Evolutionary conservation across 2,888 invertebrate species (phyloP), one percentile per base, ranked within the genome.

Genomic region (Mechanitis messenoides): DNA sequence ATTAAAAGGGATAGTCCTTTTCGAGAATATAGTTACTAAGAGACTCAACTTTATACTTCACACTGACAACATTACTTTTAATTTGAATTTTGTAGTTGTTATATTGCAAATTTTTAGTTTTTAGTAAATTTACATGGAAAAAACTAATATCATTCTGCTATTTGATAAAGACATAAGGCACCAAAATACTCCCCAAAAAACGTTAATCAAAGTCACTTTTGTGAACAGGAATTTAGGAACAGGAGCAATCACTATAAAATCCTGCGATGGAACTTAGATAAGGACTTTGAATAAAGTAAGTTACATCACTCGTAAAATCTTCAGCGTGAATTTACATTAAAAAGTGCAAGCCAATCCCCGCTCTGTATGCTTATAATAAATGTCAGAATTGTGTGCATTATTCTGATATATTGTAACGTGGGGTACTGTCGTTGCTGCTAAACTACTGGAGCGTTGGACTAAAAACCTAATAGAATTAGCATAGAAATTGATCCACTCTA

Each of bases 381-480:
- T 45, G 35, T 28, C 35, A 65, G n/a, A 62, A 62, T 62, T 50
- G 59, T 50, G 45, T 62, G 64, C 46, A 20, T 38, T 2, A 38
- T 11, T 46, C 42, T 58, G 62, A 62, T 56, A 45, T 60, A 63
- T 63, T 57, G 58, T 58, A 58, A 59, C 60, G 38, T 47, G 57
- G 38, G 60, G 59, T 61, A 35, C 50, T 58, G 58, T 61, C 59
- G 54, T 56, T 53, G 58, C 45, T 50, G 35, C 64, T 64, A 58
- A 62, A 62, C 62, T 65, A 73, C 74, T 73, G 50, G 50, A 50
- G 60, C 64, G 61, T 77, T 77, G 74, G 76, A 77, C 80, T 81
- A 79, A 83, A 81, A 80, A 78, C 76, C 77, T 77, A 80, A 83
- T 79, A 78, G 79, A 78, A 84, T 84, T 83, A 74, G 78, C 83